phyloP scores from a whole-genome alignment of 1,140 invertebrate species.

The Sycophila sp. region DNA sequence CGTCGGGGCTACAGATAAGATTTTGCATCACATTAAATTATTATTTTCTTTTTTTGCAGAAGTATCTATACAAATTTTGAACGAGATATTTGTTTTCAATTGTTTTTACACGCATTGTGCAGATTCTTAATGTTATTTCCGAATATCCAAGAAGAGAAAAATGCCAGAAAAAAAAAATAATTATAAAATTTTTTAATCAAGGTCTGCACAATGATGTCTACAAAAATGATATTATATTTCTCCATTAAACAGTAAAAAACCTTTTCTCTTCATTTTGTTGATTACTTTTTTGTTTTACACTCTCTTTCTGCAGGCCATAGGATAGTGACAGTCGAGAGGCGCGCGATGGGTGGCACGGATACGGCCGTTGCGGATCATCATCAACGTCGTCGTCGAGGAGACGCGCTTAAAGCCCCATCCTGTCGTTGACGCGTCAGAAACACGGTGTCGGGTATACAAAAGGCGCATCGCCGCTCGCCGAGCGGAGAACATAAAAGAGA shows the following conservation, averaged over 20 bases:
- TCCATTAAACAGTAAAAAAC: too few species aligned
- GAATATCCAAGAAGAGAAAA: too few species aligned
- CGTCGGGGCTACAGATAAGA: too few species aligned
- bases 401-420: constrained; percentile 1
- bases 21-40: too few species aligned
- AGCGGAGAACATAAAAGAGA: background rate
- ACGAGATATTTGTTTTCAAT: too few species aligned
- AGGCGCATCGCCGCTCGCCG: constrained; percentile 15
- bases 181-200: too few species aligned
- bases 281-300: constrained; percentile 28
- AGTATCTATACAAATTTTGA: too few species aligned
- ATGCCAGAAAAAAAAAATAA: background rate
- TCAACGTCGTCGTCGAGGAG: background rate
- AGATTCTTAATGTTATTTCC: too few species aligned
- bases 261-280: background rate
- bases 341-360: constrained; percentile 23
- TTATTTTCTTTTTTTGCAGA: too few species aligned
- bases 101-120: too few species aligned
- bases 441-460: constrained; percentile 32
- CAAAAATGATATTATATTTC: too few species aligned
- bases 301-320: constrained; percentile 28
- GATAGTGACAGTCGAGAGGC: background rate
- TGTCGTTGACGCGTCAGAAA: constrained; percentile 25
- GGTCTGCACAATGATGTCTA: too few species aligned
- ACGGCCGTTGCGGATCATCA: constrained; percentile 10